These are phyloP conservation scores for Archips xylosteana DNA, from an alignment of 2,888 invertebrate genomes.

Conservation along the genomic window DNA sequence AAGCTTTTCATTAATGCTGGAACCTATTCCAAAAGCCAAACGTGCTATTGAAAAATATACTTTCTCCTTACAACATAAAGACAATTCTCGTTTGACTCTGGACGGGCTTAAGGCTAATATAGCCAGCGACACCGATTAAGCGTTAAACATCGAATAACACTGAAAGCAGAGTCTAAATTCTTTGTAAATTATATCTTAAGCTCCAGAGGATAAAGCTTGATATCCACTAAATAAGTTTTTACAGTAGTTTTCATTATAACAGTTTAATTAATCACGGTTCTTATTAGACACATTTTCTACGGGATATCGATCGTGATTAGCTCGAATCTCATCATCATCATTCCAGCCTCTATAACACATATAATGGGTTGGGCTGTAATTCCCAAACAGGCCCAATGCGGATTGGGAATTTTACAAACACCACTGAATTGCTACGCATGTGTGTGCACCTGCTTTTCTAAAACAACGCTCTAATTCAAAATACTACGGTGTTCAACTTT, in stretches of 20 bases:
- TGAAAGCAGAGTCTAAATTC: slow-evolving; percentile 56
- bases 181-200: slow-evolving; percentile 1
- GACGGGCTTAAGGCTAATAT: slow-evolving; percentile 65
- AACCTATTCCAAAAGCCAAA: slow-evolving; percentile 30
- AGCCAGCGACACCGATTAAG: slow-evolving; percentile 61
- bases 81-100: slow-evolving; percentile 59
- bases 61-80: slow-evolving; percentile 8
- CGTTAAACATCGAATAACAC: slow-evolving; percentile 58
- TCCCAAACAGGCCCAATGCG: too few species aligned
- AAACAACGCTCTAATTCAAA: too few species aligned
- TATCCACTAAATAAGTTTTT: not conserved
- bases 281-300: too few species aligned
- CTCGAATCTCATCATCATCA: too few species aligned
- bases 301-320: too few species aligned
- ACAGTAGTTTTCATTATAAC: not conserved
- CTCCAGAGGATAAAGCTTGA: not conserved
- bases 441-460: too few species aligned
- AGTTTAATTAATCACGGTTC: too few species aligned
- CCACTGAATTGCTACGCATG: too few species aligned
- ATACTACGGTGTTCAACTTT: too few species aligned
- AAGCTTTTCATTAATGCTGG: slow-evolving; percentile 4
- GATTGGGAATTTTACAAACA: too few species aligned
- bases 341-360: too few species aligned
- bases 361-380: too few species aligned
- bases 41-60: slow-evolving; percentile 28